Conservation (phyloP, 2,113 vertebrate species). For the Pollachius pollachius region DNA sequence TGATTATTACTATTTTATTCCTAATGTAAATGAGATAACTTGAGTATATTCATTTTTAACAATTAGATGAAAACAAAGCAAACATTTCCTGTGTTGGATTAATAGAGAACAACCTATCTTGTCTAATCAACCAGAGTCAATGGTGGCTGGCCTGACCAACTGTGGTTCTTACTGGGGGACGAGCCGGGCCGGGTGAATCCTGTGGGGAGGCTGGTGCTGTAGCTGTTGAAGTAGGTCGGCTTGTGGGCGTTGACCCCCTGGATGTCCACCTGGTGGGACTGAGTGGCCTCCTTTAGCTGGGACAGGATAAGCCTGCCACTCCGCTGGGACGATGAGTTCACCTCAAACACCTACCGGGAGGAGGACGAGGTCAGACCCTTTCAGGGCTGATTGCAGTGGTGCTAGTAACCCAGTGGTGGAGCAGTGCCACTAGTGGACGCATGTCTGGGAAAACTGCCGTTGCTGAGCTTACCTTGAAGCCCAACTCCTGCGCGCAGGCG, state of each 20-base stretch:
- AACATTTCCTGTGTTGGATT: too few relatives aligned
- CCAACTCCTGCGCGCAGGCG: slow-evolving; percentile 95
- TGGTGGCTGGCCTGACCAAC: too few relatives aligned
- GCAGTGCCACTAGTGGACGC: too few relatives aligned
- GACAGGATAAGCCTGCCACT: slow-evolving; percentile 93
- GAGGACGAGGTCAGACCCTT: background rate
- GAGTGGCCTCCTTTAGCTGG: slow-evolving; percentile 95
- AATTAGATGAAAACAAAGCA: too few relatives aligned
- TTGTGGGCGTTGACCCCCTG: slow-evolving; percentile 85
- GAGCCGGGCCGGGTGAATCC: slow-evolving; percentile 30
- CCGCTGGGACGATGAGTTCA: slow-evolving; percentile 95
- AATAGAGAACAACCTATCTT: too few relatives aligned
- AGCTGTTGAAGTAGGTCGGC: slow-evolving; percentile 87
- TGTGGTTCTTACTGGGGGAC: slow-evolving; percentile 63
- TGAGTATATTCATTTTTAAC: too few relatives aligned
- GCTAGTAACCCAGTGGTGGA: background rate
- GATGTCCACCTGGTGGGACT: slow-evolving; percentile 97
- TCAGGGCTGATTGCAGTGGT: background rate
- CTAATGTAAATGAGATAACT: too few relatives aligned
- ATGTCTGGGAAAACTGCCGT: too few relatives aligned
- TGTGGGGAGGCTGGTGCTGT: slow-evolving; percentile 29
- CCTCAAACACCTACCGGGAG: slow-evolving; percentile 88
- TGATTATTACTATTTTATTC: too few relatives aligned
- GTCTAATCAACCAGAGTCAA: too few relatives aligned
- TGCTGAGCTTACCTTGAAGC: slow-evolving; percentile 85